Base-by-base conservation (phyloP, 2,888 invertebrate species). In the Leptura quadrifasciata region DNA sequence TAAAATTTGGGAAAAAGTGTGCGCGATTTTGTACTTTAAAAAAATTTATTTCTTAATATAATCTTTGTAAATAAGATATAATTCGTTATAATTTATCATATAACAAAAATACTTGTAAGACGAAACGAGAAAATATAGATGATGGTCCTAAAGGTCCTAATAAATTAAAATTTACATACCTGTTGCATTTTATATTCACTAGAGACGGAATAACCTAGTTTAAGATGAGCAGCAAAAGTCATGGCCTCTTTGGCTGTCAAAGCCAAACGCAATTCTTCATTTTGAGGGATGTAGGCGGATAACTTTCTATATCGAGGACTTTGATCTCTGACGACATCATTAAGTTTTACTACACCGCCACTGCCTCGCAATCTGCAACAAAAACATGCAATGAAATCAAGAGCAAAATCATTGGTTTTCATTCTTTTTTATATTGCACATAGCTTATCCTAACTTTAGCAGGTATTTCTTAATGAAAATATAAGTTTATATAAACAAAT, bases 271-370 rank as follows among this genome's bases (percentile, higher is more conserved):
- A 95, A 88, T 77, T 94, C 89, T 85, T 94, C 94, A 77, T 94
- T 94, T 87, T 96, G 96, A 92, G 95, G 95, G 83, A 96, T 96
- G 90, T 96, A 96, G 68, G 94, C 94, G 31, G 94, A 93, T 79
- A 95, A 91, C 95, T 82, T 96, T 92, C 90, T 97, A 96, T 85
- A 94, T 91, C 63, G 95, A 94, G 71, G 95, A 94, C 82, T 98
- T 92, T 31, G 93, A 92, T 79, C 96, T 91, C 85, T 96, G 89
- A 85, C 94, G 91, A 87, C 82, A 20, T 86, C 87, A 76, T 89
- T 89, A 55, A 89, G 81, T 76, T 82, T 84, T 5, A 89, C 84
- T 0, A 81, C 81, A 20, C 89, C 89, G 21, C 82, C 81, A 77
- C 88, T 89, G 15, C 89, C 89, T 72, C 81, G 79, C 0, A 88